Evolutionary conservation across 2,113 vertebrate species (phyloP).

Genomic region (Cyrtonyx montezumae): DNA sequence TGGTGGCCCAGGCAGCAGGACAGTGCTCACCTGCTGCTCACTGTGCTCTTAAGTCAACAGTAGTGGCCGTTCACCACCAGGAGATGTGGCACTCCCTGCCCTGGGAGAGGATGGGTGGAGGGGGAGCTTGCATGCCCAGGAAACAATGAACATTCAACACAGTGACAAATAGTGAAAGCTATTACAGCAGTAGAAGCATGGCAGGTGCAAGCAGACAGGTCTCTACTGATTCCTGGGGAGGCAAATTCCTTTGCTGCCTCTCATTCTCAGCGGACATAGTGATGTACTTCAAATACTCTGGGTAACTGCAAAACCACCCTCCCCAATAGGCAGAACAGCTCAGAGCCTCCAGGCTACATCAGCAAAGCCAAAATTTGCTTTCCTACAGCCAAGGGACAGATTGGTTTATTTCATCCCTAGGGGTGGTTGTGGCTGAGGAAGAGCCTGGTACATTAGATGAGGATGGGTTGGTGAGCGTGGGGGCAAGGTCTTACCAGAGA

Average conservation of each 20-base stretch:
- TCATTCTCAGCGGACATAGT: not conserved
- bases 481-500: not conserved
- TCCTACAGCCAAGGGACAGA: not conserved
- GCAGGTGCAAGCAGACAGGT: not conserved
- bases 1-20: fast-evolving
- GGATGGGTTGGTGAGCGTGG: not conserved
- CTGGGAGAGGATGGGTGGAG: not conserved
- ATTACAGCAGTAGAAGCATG: not conserved
- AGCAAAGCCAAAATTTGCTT: not conserved
- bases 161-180: not conserved
- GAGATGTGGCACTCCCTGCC: not conserved
- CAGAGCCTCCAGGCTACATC: fast-evolving
- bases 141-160: not conserved
- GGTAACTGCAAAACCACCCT: not conserved
- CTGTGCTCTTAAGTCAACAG: not conserved
- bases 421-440: not conserved
- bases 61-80: fast-evolving
- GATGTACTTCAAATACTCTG: fast-evolving
- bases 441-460: not conserved
- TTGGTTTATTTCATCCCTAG: fast-evolving
- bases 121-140: not conserved
- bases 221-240: not conserved
- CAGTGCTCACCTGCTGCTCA: not conserved
- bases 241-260: fast-evolving
- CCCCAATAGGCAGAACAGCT: not conserved